These are phyloP conservation scores for Scophthalmus maximus DNA, from an alignment of 2,113 vertebrate species.

Conservation along the genomic window DNA sequence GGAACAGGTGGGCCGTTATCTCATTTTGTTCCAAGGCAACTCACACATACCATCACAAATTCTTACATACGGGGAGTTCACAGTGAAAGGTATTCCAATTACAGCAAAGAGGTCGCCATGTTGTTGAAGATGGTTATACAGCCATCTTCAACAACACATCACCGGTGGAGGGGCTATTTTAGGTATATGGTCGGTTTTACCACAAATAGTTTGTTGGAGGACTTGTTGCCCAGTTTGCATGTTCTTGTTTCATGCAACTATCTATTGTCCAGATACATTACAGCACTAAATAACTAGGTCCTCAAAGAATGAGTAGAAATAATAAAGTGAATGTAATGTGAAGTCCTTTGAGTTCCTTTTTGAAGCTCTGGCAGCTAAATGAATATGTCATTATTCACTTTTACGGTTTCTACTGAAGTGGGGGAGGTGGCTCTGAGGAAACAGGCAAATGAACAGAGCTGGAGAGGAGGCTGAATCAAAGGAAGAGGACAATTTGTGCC, in stretches of 20 bases:
- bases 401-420: conserved; percentile 28
- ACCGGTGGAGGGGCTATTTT: no score
- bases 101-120: no score
- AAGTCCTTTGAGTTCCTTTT: neutral
- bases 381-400: conserved; percentile 31
- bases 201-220: no score
- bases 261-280: neutral
- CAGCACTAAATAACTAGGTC: neutral
- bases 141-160: no score
- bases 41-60: no score
- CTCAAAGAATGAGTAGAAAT: neutral
- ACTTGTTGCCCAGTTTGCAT: no score
- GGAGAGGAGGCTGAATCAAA: conserved; percentile 13
- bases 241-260: neutral
- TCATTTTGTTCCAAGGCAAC: no score
- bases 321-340: neutral
- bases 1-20: no score
- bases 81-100: no score
- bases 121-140: no score
- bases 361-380: neutral
- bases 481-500: neutral
- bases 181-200: no score
- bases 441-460: conserved; percentile 12
- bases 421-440: neutral
- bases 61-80: no score